A percentile compares a stretch with the other conserved stretches of the same genome.
phyloP scores from a whole-genome alignment of 2,888 invertebrate species.

The Xanthostigma xanthostigma region DNA sequence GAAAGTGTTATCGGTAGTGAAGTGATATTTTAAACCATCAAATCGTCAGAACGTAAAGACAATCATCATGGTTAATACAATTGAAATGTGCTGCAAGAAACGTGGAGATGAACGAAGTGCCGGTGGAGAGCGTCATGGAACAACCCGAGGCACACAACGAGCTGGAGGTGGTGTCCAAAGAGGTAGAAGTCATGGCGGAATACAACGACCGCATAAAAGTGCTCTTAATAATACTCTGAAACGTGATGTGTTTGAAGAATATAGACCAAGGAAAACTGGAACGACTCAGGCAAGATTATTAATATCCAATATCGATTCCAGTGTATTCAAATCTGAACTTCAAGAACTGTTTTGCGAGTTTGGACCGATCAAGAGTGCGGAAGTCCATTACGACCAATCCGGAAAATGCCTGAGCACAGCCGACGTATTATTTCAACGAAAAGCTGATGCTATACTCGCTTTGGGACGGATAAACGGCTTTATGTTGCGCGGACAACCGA shows the following conservation, averaged over 20 bases:
- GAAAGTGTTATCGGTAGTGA: too few species aligned
- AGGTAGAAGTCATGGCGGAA: constrained; percentile 57
- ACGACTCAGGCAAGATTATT: constrained; percentile 69
- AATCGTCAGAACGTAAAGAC: constrained; percentile 11
- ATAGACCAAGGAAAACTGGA: constrained; percentile 31
- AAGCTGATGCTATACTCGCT: constrained; percentile 82
- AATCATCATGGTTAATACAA: constrained; percentile 75
- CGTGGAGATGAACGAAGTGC: constrained; percentile 32
- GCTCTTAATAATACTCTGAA: constrained; percentile 93
- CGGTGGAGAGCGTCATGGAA: constrained; percentile 35
- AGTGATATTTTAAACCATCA: background rate
- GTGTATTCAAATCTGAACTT: constrained; percentile 92
- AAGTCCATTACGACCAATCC: constrained; percentile 93
- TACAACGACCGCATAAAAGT: constrained; percentile 52
- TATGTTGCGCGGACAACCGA: constrained; percentile 89
- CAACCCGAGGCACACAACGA: constrained; percentile 25
- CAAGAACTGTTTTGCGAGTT: constrained; percentile 96
- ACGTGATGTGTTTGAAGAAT: constrained; percentile 89
- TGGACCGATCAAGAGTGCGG: constrained; percentile 84
- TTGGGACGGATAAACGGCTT: constrained; percentile 98
- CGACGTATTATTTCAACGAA: constrained; percentile 88
- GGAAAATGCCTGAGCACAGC: constrained; percentile 94
- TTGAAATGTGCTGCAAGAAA: constrained; percentile 82
- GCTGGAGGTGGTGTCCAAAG: constrained; percentile 39
- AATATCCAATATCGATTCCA: constrained; percentile 93